Conservation (phyloP, 2,113 vertebrate species). For the Smithornis capensis region DNA sequence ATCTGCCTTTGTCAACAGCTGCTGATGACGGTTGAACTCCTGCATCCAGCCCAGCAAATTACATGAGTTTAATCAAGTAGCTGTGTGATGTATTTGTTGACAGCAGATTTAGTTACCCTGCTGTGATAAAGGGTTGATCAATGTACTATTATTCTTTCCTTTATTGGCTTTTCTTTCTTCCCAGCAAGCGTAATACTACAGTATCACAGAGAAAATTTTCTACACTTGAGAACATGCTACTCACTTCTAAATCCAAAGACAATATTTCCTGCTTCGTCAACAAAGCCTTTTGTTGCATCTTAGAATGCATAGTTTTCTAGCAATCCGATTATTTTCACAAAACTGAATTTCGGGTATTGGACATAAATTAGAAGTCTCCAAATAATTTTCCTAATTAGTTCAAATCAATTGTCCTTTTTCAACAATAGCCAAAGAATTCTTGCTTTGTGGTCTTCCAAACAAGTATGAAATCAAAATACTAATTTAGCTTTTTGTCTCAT, state of each 20-base stretch:
- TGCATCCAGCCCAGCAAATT: conserved; percentile 58
- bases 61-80: conserved; percentile 70
- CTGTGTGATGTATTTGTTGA: conserved; percentile 51
- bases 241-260: neutral
- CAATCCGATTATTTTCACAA: neutral
- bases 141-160: conserved; percentile 72
- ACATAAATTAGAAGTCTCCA: too few species aligned
- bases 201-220: conserved; percentile 6
- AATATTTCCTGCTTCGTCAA: neutral
- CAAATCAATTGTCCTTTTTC: neutral
- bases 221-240: neutral
- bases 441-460: neutral
- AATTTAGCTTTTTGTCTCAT: neutral
- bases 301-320: neutral
- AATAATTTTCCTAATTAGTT: neutral
- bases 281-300: neutral
- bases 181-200: neutral
- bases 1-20: conserved; percentile 52
- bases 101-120: conserved; percentile 66
- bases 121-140: conserved; percentile 76
- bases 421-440: neutral
- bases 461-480: neutral
- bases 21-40: conserved; percentile 51
- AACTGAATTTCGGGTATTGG: neutral
- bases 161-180: conserved; percentile 59